Percentiles rank a stretch among this genome's conserved stretches.
Evolutionary conservation across 1,140 invertebrate species (phyloP).

Genomic region (Drosophila tani): DNA sequence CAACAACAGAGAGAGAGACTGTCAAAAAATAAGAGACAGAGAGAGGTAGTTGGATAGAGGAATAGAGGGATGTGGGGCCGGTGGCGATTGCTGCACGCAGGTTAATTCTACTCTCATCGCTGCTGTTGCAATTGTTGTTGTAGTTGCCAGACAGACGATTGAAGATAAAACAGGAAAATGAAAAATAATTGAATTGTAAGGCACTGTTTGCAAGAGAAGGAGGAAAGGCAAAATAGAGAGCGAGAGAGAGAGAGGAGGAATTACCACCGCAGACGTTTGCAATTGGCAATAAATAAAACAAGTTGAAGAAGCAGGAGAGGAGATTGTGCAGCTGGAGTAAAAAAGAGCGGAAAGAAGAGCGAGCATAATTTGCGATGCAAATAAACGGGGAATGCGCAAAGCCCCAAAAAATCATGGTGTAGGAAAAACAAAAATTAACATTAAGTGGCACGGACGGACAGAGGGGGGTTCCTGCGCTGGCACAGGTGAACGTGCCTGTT

Average conservation of each 20-base stretch:
- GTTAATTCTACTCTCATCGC: constrained; percentile 62
- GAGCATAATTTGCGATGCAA: constrained; percentile 75
- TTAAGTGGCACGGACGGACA: constrained; percentile 60
- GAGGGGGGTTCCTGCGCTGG: neutral
- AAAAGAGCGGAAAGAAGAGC: constrained; percentile 15
- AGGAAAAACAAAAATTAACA: constrained; percentile 60
- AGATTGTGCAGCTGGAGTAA: constrained; percentile 60
- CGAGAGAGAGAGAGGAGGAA: constrained; percentile 34
- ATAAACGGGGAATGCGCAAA: constrained; percentile 64
- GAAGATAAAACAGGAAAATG: constrained; percentile 78
- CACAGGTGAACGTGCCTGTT: constrained; percentile 66
- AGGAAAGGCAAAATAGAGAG: constrained; percentile 8
- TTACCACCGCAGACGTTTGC: constrained; percentile 65
- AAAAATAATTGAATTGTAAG: constrained; percentile 82
- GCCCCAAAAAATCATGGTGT: constrained; percentile 64
- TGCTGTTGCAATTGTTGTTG: constrained; percentile 39
- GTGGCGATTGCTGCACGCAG: constrained; percentile 62
- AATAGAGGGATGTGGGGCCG: constrained; percentile 28
- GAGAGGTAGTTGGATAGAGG: neutral
- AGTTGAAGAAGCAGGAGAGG: constrained; percentile 32
- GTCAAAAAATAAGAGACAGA: neutral
- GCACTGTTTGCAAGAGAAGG: constrained; percentile 54
- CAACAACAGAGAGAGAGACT: constrained; percentile 15
- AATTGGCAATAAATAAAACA: constrained; percentile 76
- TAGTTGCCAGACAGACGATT: constrained; percentile 58